Base-by-base conservation (phyloP, 2,113 vertebrate species). In the Mus spicilegus region DNA sequence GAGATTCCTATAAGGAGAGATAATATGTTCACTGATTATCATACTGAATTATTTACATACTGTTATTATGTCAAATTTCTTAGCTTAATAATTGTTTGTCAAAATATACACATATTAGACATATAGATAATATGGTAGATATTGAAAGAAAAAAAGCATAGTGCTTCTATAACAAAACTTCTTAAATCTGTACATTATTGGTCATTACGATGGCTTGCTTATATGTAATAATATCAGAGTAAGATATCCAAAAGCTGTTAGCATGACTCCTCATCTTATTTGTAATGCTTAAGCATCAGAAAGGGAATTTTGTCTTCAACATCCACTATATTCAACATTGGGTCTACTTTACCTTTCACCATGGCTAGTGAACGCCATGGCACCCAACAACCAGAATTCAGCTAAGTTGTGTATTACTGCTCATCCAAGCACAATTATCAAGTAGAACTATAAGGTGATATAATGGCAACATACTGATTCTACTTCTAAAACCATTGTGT, bases 1-100 rank as follows among this genome's bases (percentile, higher is more conserved):
- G 99, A 33, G 99, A 99, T 99, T 99, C 99, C 99, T 99, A 94
- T 82, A 97, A 76, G 86, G 95, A 98, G 97, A 98, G 94, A 98
- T 63, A 36, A 54, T 20, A 88, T 49, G 89, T 98, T 96, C 97
- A 90, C 36, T 91, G 67, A 72, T 97, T 54, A n/a, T 49, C 58
- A 89, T 3, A 0, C 16, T 67, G 0, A 26, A 61, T 56, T 65
- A 75, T 42, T 10, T 61, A 70, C 28, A 26, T 77, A 90, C 8
- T 70, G 58, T 28, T 92, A 36, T 51, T 70, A 22, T 96, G 0
- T 54, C 73, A 7, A 0, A 70, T 78, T 3, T 58, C 63, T 30
- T 89, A 14, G 33, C 87, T 97, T 97, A 58, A 73, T 36, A 95
- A 92, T 91, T 70, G 22, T 20, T 22, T 36, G 0, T 81, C 56